A percentile compares a stretch with the other conserved stretches of the same genome.
Evolutionary conservation across 2,113 vertebrate species (phyloP).

Genomic region (Lasiurus cinereus): DNA sequence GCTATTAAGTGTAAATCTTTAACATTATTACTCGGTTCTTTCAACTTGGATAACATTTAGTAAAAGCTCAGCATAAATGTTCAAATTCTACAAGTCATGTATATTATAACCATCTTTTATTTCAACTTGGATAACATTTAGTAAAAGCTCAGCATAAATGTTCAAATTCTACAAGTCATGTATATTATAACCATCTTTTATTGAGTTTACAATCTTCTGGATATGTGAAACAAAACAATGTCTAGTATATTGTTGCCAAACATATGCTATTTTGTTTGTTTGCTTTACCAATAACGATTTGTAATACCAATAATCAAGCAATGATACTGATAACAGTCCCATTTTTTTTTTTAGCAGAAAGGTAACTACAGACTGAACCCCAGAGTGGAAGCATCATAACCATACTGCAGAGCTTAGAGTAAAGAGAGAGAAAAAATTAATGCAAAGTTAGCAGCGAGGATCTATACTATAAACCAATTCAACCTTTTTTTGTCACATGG

Average conservation of each 20-base stretch:
- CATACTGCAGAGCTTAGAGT: neutral
- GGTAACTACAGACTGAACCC: neutral
- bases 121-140: neutral
- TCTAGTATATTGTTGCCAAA: neutral
- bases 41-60: too few relatives aligned
- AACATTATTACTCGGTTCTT: neutral
- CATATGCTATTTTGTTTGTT: neutral
- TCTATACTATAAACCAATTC: neutral
- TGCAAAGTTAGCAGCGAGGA: neutral
- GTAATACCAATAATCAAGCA: neutral
- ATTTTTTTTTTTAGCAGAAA: neutral
- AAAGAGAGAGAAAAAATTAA: neutral
- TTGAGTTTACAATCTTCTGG: neutral
- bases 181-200: too few relatives aligned
- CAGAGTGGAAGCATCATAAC: neutral
- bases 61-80: too few relatives aligned
- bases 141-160: neutral
- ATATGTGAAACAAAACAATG: neutral
- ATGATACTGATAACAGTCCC: neutral
- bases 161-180: neutral
- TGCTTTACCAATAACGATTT: neutral
- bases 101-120: too few relatives aligned
- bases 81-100: too few relatives aligned
- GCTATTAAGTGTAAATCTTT: neutral
- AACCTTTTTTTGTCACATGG: neutral